A percentile compares a stretch with the other conserved stretches of the same genome.
These are phyloP conservation scores for Ciconia nigra DNA, from an alignment of 2,797 vertebrate genomes.

Conservation along the genomic window DNA sequence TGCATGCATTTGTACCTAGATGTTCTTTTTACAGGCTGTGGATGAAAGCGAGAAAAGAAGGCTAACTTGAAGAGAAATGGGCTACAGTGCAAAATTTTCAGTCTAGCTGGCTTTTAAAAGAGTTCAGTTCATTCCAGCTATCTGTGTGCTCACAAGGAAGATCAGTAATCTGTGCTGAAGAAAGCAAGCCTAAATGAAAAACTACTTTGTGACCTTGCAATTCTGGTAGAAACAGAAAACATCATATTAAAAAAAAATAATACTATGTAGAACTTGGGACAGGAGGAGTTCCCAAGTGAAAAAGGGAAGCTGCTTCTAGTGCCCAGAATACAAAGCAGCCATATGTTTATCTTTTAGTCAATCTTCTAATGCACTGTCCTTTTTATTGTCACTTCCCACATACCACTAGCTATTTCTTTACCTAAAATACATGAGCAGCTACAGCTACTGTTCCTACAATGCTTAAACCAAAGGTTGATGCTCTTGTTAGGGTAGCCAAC, in stretches of 20 bases:
- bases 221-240: background rate
- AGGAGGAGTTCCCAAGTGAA: background rate
- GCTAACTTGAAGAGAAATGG: background rate
- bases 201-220: background rate
- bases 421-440: background rate
- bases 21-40: background rate
- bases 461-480: background rate
- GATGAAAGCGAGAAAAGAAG: background rate
- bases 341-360: background rate
- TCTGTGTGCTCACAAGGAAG: background rate
- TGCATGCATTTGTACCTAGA: background rate
- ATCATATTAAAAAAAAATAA: background rate
- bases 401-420: background rate
- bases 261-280: background rate
- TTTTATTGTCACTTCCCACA: background rate
- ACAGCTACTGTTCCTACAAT: background rate
- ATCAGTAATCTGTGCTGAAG: background rate
- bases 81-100: background rate
- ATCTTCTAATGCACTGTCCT: background rate
- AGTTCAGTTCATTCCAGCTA: background rate
- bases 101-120: background rate
- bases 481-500: background rate
- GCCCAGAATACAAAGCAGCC: background rate
- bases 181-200: background rate
- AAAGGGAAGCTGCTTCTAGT: background rate